These are phyloP conservation scores for Hypomecis punctinalis DNA, from an alignment of 2,888 invertebrate species.

Conservation along the genomic window DNA sequence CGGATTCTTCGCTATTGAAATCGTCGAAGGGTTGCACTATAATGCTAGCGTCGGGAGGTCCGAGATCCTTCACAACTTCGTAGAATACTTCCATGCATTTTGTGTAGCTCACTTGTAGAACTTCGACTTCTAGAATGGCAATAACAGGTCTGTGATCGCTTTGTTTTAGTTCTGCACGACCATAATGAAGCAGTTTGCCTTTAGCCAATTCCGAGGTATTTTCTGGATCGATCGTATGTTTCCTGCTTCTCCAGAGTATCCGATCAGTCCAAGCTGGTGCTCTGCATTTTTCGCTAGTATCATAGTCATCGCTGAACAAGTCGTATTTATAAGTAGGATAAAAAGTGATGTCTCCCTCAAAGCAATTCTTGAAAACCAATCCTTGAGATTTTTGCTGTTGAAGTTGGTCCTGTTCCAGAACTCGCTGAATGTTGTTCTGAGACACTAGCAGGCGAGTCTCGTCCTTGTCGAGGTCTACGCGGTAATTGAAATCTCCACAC, in stretches of 20 bases:
- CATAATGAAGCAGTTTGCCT: constrained; percentile 94
- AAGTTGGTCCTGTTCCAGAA: constrained; percentile 95
- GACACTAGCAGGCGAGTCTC: constrained; percentile 94
- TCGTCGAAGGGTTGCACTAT: constrained; percentile 86
- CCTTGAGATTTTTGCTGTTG: constrained; percentile 91
- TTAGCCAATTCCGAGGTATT: constrained; percentile 87
- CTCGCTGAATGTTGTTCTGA: constrained; percentile 89
- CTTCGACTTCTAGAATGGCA: constrained; percentile 95
- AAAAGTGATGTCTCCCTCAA: constrained; percentile 96
- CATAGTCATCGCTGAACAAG: constrained; percentile 99
- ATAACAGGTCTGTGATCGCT: constrained; percentile 99
- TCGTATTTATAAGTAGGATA: constrained; percentile 99
- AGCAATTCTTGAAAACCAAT: constrained; percentile 95
- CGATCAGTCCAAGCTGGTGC: constrained; percentile 99
- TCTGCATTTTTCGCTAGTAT: constrained; percentile 98
- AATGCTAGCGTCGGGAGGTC: constrained; percentile 98
- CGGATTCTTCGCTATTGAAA: constrained; percentile 79
- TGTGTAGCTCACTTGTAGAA: constrained; percentile 91
- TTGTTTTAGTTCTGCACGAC: constrained; percentile 97
- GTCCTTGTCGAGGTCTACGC: constrained; percentile 97
- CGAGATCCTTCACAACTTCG: constrained; percentile 93
- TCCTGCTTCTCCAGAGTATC: constrained; percentile 95
- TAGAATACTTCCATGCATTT: constrained; percentile 92
- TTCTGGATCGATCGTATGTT: constrained; percentile 89
- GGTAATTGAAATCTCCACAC: constrained; percentile 99